Evolutionary conservation across 2,888 invertebrate genomes (phyloP).

Genomic region (Campaea margaritaria): DNA sequence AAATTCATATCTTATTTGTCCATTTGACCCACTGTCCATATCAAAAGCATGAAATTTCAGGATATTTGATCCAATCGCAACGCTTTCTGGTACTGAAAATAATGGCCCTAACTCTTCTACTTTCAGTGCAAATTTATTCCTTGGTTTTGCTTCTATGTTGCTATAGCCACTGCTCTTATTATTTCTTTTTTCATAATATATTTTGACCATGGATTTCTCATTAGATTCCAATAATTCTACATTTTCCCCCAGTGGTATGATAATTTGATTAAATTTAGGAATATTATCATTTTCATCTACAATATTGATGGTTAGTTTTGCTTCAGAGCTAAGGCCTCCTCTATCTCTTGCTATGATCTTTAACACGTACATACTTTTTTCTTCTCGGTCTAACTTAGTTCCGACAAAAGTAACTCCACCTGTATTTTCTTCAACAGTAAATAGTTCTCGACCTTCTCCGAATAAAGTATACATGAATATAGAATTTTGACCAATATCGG

Average conservation of each 20-base stretch:
- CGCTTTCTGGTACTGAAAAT: conserved; percentile 89
- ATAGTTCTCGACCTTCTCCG: conserved; percentile 91
- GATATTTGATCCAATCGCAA: conserved; percentile 88
- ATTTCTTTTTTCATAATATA: conserved; percentile 73
- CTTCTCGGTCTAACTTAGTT: conserved; percentile 89
- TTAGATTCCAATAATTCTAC: conserved; percentile 88
- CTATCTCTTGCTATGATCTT: conserved; percentile 91
- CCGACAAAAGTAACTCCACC: conserved; percentile 87
- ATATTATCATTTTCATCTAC: conserved; percentile 93
- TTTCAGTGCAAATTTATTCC: conserved; percentile 69
- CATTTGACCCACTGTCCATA: conserved; percentile 89
- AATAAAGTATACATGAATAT: conserved; percentile 88
- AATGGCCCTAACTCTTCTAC: conserved; percentile 81
- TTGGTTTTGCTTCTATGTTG: conserved; percentile 69
- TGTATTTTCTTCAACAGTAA: conserved; percentile 87
- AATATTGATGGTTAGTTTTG: conserved; percentile 88
- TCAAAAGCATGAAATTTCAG: conserved; percentile 90
- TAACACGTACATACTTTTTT: conserved; percentile 87
- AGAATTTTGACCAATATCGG: conserved; percentile 88
- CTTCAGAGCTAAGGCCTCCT: conserved; percentile 91
- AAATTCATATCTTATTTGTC: conserved; percentile 89
- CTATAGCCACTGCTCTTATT: conserved; percentile 58
- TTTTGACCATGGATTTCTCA: conserved; percentile 77
- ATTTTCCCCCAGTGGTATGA: conserved; percentile 88
- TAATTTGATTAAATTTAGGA: conserved; percentile 89